phyloP scores from a whole-genome alignment of 2,797 vertebrate genomes.

The Mycteria americana region DNA sequence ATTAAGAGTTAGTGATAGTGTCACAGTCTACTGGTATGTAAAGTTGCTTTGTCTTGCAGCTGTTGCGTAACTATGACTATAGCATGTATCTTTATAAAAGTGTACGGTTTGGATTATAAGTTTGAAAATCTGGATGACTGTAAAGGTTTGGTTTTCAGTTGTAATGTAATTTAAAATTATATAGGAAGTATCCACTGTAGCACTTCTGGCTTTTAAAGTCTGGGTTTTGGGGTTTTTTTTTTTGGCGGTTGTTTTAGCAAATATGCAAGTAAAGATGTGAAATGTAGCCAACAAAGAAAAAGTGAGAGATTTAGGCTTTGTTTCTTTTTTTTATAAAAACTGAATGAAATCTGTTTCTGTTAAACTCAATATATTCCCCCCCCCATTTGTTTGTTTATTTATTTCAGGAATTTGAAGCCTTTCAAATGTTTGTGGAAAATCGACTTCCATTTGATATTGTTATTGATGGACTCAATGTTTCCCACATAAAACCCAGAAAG shows the following conservation, averaged over 20 bases:
- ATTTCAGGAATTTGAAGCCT: conserved; percentile 82
- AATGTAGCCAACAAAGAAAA: neutral
- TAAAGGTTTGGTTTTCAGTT: neutral
- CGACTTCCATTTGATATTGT: conserved; percentile 88
- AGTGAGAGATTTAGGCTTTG: neutral
- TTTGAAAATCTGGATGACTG: neutral
- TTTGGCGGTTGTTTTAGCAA: neutral
- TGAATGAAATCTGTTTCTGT: neutral
- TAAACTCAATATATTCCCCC: neutral
- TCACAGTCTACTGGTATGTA: neutral
- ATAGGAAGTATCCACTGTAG: neutral
- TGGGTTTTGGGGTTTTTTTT: no score
- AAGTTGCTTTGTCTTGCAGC: neutral
- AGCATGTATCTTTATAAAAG: neutral
- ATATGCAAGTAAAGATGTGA: neutral
- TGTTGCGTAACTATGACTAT: neutral
- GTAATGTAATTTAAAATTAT: neutral
- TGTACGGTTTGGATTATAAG: neutral
- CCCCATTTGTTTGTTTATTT: neutral
- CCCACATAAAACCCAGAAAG: conserved; percentile 70
- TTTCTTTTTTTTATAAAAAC: neutral
- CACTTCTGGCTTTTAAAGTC: neutral
- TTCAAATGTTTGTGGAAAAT: conserved; percentile 84
- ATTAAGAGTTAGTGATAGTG: neutral
- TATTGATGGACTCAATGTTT: conserved; percentile 92